phyloP scores from a whole-genome alignment of 2,888 invertebrate genomes.

The Coleophora deauratella region DNA sequence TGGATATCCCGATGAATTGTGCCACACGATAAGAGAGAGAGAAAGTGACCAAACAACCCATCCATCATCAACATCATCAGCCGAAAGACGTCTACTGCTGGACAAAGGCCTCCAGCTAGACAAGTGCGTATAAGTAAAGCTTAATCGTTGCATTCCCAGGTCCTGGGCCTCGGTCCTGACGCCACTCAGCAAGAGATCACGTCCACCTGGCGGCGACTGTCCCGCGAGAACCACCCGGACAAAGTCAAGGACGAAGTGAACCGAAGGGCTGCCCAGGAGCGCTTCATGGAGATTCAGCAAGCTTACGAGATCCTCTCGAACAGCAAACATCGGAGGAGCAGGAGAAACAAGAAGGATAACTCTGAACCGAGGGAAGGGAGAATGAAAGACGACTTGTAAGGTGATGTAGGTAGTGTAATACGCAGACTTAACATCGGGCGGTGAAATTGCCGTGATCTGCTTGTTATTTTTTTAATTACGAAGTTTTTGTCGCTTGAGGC shows the following conservation, averaged over 20 bases:
- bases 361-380: slow-evolving; percentile 55
- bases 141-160: slow-evolving; percentile 65
- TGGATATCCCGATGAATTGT: no score
- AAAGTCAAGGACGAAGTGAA: slow-evolving; percentile 84
- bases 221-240: slow-evolving; percentile 93
- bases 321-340: slow-evolving; percentile 83
- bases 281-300: slow-evolving; percentile 94
- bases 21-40: no score
- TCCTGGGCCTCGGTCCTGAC: slow-evolving; percentile 83
- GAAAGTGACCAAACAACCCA: no score
- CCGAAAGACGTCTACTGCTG: no score
- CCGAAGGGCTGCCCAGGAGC: slow-evolving; percentile 83
- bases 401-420: neutral
- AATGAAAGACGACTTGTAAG: slow-evolving; percentile 15
- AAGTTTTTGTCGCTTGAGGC: no score
- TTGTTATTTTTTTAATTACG: no score
- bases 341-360: slow-evolving; percentile 81
- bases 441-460: no score
- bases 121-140: no score
- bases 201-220: slow-evolving; percentile 84
- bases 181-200: slow-evolving; percentile 92
- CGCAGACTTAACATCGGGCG: neutral
- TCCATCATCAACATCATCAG: no score
- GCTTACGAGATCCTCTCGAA: slow-evolving; percentile 92
- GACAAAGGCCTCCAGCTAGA: no score